Conservation (phyloP, 2,113 vertebrate genomes). For the Collichthys lucidus region DNA sequence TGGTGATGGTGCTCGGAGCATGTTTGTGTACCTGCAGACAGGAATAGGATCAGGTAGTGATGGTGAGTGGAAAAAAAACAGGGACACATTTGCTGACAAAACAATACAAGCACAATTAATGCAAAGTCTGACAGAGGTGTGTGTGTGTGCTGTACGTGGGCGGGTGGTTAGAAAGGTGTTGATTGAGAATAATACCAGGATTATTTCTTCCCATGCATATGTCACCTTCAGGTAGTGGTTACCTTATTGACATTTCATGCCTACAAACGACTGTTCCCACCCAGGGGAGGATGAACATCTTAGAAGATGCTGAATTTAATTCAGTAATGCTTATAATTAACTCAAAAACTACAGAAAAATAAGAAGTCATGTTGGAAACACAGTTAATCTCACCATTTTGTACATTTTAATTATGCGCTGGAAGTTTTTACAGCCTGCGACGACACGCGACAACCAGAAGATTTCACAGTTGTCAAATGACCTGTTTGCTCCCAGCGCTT, state of each 20-base stretch:
- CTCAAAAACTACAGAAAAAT: too few relatives aligned
- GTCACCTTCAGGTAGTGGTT: slow-evolving; percentile 33
- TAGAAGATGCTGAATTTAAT: not conserved
- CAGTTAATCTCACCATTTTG: too few relatives aligned
- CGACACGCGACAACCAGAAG: slow-evolving; percentile 12
- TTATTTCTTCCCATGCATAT: slow-evolving; percentile 30
- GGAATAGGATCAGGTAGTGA: slow-evolving; percentile 50
- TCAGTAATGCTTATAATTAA: too few relatives aligned
- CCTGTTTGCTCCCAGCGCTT: slow-evolving; percentile 26
- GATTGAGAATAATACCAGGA: slow-evolving; percentile 39
- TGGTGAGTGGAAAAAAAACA: slow-evolving; percentile 24
- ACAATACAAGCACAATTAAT: slow-evolving; percentile 52
- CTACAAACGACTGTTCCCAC: not conserved
- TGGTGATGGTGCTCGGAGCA: slow-evolving; percentile 39
- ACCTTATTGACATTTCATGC: slow-evolving; percentile 35
- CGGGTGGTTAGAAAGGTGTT: slow-evolving; percentile 26
- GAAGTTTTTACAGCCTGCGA: slow-evolving; percentile 10
- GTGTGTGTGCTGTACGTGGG: slow-evolving; percentile 18
- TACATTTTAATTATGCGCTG: not conserved
- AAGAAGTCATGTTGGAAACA: too few relatives aligned
- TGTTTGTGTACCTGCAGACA: slow-evolving; percentile 62
- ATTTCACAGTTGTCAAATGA: not conserved
- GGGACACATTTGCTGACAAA: slow-evolving; percentile 35
- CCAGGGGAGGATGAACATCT: not conserved
- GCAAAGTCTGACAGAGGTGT: slow-evolving; percentile 36